phyloP scores from a whole-genome alignment of 2,797 vertebrate genomes.

The Todus mexicanus region DNA sequence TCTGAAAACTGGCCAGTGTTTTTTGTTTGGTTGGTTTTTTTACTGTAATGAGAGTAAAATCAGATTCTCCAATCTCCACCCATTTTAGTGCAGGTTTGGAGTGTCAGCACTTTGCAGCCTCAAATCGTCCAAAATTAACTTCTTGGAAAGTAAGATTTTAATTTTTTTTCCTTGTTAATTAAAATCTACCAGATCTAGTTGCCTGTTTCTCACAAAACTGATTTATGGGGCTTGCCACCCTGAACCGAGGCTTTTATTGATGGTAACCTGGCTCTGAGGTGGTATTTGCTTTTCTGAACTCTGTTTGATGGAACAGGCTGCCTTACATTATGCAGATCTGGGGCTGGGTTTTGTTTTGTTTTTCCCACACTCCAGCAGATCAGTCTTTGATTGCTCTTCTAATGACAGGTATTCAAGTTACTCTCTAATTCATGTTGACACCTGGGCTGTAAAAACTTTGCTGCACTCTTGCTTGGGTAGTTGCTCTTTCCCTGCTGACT shows the following conservation, averaged over 20 bases:
- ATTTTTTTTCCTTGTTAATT: background rate
- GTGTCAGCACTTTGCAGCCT: background rate
- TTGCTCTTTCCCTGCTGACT: background rate
- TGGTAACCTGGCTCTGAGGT: background rate
- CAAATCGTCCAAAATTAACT: background rate
- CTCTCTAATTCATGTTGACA: constrained; percentile 21
- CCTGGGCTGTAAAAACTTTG: constrained; percentile 39
- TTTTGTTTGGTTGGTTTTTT: too few relatives aligned
- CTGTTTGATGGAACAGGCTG: background rate
- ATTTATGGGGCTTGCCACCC: background rate
- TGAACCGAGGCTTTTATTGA: background rate
- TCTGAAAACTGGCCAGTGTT: background rate
- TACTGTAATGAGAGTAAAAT: background rate
- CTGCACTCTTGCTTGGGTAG: background rate
- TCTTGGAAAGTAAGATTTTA: background rate
- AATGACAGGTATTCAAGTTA: constrained; percentile 20
- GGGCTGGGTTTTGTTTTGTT: constrained; percentile 5
- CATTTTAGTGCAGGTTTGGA: background rate
- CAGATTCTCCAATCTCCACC: background rate
- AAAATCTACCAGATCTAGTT: background rate
- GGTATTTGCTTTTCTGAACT: background rate
- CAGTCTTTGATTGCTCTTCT: constrained; percentile 19
- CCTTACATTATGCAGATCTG: background rate
- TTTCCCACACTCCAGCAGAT: background rate
- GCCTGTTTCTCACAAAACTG: constrained; percentile 10